Evolutionary conservation across 2,888 invertebrate species (phyloP), one percentile per base, ranked within the genome.

Genomic region (Pegoplata infirma): DNA sequence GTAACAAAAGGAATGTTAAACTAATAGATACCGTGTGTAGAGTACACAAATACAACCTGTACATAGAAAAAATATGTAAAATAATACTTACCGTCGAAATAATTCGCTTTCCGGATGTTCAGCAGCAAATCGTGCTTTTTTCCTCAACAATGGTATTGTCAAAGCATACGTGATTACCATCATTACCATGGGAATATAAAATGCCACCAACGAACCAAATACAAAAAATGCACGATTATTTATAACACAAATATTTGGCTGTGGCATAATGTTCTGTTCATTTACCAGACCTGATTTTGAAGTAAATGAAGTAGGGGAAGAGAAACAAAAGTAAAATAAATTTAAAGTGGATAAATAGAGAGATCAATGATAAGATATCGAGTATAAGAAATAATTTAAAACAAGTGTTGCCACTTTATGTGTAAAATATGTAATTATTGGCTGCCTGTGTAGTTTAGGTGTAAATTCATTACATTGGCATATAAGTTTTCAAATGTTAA

Each of bases 131-230:
- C 93, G 91, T 0, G 95, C 95, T 85, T 95, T 95, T 80, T 94
- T 92, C 83, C 95, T 93, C 82, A 98, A 91, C 82, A 98, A 91
- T 82, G 96, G 94, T 25, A 98, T 96, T 0, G 98, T 98, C 76
- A 97, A 91, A 0, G 95, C 94, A 87, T 97, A 98, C 1, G 97
- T 96, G 72, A 96, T 93, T 79, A 97, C 95, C 98, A 98, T 98
- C 83, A 96, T 96, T 82, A 97, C 91, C 94, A 98, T 96, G 5
- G 98, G 98, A 82, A 98, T 94, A 91, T 98, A 97, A 91, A 98
- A 98, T 36, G 98, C 96, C 71, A 97, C 94, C 86, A 97, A 90
- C 0, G 97, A 98, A 17, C 98, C 98, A 88, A 97, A 96, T 64
- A 97, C 94, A 92, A 96, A 96, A 90, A 96, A 96, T 28, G 94